These are phyloP conservation scores for Rhinopithecus roxellana DNA, from an alignment of 2,113 vertebrate species.

Conservation along the genomic window DNA sequence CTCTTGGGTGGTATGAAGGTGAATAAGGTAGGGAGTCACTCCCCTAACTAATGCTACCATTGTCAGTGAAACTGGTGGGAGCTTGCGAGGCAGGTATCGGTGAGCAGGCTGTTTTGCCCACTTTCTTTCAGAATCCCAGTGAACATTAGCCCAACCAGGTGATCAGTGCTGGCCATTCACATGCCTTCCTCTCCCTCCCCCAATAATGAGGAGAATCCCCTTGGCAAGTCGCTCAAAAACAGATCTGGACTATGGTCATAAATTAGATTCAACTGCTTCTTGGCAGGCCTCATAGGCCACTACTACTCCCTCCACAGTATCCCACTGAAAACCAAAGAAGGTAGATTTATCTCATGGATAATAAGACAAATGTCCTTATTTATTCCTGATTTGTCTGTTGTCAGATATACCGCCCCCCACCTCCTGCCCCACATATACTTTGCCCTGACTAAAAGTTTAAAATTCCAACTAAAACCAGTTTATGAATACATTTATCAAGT, in stretches of 20 bases:
- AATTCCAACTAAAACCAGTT: background rate
- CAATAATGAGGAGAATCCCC: background rate
- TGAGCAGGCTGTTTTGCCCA: background rate
- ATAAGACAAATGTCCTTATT: background rate
- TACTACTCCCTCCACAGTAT: background rate
- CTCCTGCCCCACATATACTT: no score
- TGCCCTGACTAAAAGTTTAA: background rate
- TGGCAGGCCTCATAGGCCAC: background rate
- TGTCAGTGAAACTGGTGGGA: background rate
- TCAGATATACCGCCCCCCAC: background rate
- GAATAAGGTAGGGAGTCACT: background rate
- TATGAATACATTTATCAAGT: background rate
- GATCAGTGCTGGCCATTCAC: background rate
- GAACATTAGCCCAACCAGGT: background rate
- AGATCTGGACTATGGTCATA: background rate
- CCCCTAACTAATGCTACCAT: background rate
- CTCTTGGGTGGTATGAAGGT: background rate
- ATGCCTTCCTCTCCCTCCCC: background rate
- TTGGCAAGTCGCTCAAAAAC: background rate
- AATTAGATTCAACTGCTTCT: background rate
- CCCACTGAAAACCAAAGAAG: background rate
- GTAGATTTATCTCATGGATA: background rate
- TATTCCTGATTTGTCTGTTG: conserved; percentile 23
- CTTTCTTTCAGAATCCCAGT: background rate
- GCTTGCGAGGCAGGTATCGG: background rate